Conservation (phyloP, 2,888 invertebrate species). For the Agrotis segetum region DNA sequence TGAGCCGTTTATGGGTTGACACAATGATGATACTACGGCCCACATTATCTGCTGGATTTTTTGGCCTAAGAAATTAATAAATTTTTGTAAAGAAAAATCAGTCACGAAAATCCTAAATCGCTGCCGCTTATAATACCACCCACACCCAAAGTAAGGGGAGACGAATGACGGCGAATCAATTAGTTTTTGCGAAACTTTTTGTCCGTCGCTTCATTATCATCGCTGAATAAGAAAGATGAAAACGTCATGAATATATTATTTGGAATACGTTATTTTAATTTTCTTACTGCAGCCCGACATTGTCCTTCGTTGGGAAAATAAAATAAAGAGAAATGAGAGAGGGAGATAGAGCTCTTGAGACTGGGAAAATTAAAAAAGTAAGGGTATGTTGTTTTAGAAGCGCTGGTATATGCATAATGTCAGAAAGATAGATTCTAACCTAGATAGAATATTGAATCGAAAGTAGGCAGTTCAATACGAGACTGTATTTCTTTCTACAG, state of each 20-base stretch:
- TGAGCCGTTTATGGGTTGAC: no score
- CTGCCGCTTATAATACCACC: conserved; percentile 41
- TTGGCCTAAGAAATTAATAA: no score
- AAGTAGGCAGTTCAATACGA: no score
- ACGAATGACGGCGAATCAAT: conserved; percentile 75
- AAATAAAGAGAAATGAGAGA: neutral
- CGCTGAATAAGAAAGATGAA: conserved; percentile 64
- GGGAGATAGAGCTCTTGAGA: neutral
- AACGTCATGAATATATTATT: conserved; percentile 74
- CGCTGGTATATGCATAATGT: no score
- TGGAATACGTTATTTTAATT: conserved; percentile 44
- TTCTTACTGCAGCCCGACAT: conserved; percentile 17
- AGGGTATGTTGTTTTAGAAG: neutral
- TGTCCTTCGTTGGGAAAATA: conserved; percentile 12
- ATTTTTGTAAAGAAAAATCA: no score
- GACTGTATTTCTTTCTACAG: no score
- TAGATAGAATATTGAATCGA: no score
- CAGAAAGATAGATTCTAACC: neutral
- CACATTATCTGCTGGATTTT: no score
- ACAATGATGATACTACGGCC: no score
- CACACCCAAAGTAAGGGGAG: conserved; percentile 54
- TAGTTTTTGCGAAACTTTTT: conserved; percentile 75
- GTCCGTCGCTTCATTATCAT: conserved; percentile 71
- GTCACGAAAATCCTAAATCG: conserved; percentile 6
- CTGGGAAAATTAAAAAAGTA: neutral